These are phyloP conservation scores for Elysia crispata DNA, from an alignment of 2,888 invertebrate species.

Conservation along the genomic window DNA sequence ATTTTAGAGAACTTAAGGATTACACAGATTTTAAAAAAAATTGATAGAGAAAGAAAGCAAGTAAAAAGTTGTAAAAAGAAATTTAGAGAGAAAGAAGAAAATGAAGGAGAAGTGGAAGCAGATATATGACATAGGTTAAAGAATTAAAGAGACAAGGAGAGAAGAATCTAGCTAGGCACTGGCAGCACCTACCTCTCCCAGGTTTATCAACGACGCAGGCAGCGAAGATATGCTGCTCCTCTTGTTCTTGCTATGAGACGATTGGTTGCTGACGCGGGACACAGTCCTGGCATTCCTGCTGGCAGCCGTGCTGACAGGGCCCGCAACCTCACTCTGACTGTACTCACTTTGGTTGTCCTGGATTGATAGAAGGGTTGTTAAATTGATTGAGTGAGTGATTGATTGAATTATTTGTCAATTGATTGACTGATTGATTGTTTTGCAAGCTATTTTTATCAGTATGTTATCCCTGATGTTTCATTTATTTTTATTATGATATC, in stretches of 20 bases:
- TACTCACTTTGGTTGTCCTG: constrained; percentile 72
- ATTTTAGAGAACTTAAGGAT: no score
- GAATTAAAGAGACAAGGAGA: no score
- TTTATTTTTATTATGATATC: no score
- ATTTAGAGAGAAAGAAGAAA: no score
- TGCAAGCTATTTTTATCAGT: no score
- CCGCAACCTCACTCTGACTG: constrained; percentile 65
- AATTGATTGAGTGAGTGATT: not conserved
- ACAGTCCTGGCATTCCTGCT: constrained; percentile 58
- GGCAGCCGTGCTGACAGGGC: constrained; percentile 43
- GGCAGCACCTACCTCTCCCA: constrained; percentile 68
- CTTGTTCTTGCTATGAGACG: constrained; percentile 69
- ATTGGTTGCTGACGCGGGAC: constrained; percentile 72
- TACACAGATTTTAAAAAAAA: no score
- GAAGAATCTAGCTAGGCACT: no score
- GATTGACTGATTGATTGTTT: not conserved
- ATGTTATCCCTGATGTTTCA: no score
- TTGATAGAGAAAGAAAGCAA: no score
- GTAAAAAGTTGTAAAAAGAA: no score
- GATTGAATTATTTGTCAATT: no score
- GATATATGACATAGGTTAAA: not conserved
- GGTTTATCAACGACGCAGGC: constrained; percentile 71
- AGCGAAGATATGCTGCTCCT: constrained; percentile 71
- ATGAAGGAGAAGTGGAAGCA: no score
- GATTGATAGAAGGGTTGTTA: not conserved